A percentile compares a stretch with the other conserved stretches of the same genome.
Conservation (phyloP, 2,888 invertebrate genomes). For the Eupelmus urozonus region DNA sequence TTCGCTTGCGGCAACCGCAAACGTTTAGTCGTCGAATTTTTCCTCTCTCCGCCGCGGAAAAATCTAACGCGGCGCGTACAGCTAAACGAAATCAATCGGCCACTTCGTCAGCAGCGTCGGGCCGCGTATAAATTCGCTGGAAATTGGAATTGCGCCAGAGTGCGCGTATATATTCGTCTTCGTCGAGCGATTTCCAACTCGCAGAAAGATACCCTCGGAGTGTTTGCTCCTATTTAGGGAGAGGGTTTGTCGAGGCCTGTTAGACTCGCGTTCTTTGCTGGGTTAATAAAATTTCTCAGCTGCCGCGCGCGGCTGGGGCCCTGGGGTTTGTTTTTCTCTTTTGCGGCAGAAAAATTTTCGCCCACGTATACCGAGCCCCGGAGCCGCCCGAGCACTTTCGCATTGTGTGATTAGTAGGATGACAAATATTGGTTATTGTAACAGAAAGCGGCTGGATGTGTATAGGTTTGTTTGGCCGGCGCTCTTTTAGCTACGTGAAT, state of each 20-base stretch:
- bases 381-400: slow-evolving; percentile 33
- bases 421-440: slow-evolving; percentile 47
- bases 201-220: not conserved
- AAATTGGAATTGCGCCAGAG: slow-evolving; percentile 36
- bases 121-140: slow-evolving; percentile 15
- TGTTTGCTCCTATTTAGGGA: slow-evolving; percentile 1
- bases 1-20: slow-evolving; percentile 6
- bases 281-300: slow-evolving; percentile 20
- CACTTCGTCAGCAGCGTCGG: slow-evolving; percentile 17
- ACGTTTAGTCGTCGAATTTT: not conserved
- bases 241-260: slow-evolving; percentile 14
- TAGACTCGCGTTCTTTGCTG: slow-evolving; percentile 1
- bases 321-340: slow-evolving; percentile 34
- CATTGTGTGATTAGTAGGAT: slow-evolving; percentile 44
- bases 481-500: not conserved
- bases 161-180: not conserved
- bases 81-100: slow-evolving; percentile 18
- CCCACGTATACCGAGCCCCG: not conserved
- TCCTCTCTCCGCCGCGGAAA: no score
- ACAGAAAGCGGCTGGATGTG: not conserved
- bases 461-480: not conserved
- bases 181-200: not conserved
- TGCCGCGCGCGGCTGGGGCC: not conserved
- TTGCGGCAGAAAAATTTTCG: slow-evolving; percentile 27
- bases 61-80: no score